Base-by-base conservation (phyloP, 2,797 vertebrate species). In the Chromobotia macracanthus region DNA sequence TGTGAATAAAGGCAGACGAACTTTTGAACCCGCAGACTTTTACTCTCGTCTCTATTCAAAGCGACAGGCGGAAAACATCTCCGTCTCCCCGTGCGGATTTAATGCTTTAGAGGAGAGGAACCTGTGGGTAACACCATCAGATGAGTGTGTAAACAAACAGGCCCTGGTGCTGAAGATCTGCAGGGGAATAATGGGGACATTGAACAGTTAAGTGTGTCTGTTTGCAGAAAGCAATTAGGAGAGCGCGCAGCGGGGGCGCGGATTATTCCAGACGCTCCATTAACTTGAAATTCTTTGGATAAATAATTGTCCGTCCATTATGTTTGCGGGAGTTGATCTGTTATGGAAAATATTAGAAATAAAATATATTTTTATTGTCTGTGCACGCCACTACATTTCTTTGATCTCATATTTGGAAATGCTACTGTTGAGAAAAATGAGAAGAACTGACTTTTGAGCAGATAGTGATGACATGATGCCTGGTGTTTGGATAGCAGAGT, bases 51-150 rank as follows among this genome's bases (percentile, higher is more conserved):
- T 72, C 82, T 75, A 92, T 90, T 90, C 85, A 88, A 90, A 87
- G 89, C 89, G 91, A 93, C 91, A 93, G 86, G 90, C 87, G 87
- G 90, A 93, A 93, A 90, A 91, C 90, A 83, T 87, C 81, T 89
- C 82, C 76, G 88, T 90, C 87, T 90, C 83, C 82, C 86, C 86
- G n/a, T n/a, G n/a, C n/a, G n/a, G n/a, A n/a, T n/a, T 28, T 28
- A 7, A 38, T 5, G 35, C 35, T 2, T 38, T 5, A 38, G 35
- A 38, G 3, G 6, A 38, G 35, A 2, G 2, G 35, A 38, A 38
- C 4, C 35, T 31, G 31, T 31, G 31, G 31, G n/a, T n/a, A n/a
- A n/a, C n/a, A n/a, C n/a, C n/a, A n/a, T n/a, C n/a, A n/a, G n/a
- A n/a, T n/a, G n/a, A n/a, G n/a, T n/a, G 2, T 2, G 28, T 28